These are phyloP conservation scores for Thecophora atra DNA, from an alignment of 2,888 invertebrate species.

Conservation along the genomic window DNA sequence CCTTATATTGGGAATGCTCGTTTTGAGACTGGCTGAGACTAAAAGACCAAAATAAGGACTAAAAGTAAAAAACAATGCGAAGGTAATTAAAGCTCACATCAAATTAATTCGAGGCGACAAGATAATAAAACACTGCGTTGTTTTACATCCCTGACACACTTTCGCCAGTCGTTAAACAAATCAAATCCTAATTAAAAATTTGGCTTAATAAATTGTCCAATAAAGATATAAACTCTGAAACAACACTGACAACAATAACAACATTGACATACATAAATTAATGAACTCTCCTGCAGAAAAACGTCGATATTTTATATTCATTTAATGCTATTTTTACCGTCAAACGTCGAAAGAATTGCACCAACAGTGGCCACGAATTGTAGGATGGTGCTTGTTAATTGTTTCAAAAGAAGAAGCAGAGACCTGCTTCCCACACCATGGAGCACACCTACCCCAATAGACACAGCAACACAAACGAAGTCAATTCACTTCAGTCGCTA, in stretches of 20 bases:
- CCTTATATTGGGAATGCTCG: no score
- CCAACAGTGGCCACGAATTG: not conserved
- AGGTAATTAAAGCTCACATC: no score
- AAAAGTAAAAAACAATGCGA: no score
- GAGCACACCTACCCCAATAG: no score
- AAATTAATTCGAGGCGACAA: no score
- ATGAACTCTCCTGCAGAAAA: not conserved
- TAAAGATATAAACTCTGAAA: not conserved
- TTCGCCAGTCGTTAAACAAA: not conserved
- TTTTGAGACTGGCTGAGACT: no score
- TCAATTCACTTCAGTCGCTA: no score
- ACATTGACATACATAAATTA: not conserved
- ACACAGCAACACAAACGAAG: no score
- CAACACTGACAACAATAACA: not conserved
- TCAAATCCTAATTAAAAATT: conserved; percentile 17
- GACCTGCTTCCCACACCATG: no score
- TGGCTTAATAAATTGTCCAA: not conserved
- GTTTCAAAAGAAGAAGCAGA: not conserved
- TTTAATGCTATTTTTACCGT: not conserved
- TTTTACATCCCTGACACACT: no score
- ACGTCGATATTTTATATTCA: not conserved
- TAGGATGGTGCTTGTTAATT: conserved; percentile 6
- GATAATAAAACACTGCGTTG: no score
- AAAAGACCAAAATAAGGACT: no score
- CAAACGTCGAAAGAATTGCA: not conserved